A percentile compares a stretch with the other conserved stretches of the same genome.
Conservation (phyloP, 2,113 vertebrate species). For the Promerops cafer region DNA sequence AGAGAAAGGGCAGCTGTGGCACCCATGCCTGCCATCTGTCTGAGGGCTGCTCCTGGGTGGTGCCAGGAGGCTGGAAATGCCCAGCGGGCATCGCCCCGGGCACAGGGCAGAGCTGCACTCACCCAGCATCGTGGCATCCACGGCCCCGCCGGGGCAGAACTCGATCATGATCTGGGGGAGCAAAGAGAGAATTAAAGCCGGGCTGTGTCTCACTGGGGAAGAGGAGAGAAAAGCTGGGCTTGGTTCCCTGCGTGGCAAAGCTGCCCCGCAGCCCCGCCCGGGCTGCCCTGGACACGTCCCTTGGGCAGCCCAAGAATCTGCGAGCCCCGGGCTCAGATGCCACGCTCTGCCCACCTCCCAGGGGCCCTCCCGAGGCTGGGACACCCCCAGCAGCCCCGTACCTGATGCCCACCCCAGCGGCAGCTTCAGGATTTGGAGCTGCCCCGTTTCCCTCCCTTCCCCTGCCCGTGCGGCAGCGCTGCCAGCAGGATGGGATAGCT, state of each 20-base stretch:
- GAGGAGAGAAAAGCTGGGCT: background rate
- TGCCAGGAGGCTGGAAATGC: background rate
- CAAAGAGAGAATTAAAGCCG: background rate
- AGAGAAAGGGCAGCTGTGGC: background rate
- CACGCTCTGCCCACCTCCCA: background rate
- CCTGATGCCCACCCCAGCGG: background rate
- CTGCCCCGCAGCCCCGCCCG: background rate
- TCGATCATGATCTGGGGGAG: constrained; percentile 93
- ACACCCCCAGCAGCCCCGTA: background rate
- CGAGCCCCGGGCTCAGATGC: background rate
- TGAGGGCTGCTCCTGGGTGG: rapidly evolving
- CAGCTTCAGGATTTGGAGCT: background rate
- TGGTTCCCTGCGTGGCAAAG: background rate
- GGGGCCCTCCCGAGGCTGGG: rapidly evolving
- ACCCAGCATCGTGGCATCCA: constrained; percentile 60
- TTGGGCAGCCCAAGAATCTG: rapidly evolving
- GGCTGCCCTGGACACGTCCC: background rate
- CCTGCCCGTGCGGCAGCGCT: background rate
- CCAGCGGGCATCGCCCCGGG: rapidly evolving
- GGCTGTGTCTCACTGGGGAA: background rate
- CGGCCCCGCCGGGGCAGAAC: constrained; percentile 81
- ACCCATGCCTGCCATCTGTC: background rate
- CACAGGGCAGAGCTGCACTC: background rate
- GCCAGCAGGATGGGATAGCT: constrained; percentile 21
- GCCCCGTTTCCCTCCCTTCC: background rate